A percentile compares a stretch with the other conserved stretches of the same genome.
These are phyloP conservation scores for Agriopis aurantiaria DNA, from an alignment of 2,888 invertebrate species.

Conservation along the genomic window DNA sequence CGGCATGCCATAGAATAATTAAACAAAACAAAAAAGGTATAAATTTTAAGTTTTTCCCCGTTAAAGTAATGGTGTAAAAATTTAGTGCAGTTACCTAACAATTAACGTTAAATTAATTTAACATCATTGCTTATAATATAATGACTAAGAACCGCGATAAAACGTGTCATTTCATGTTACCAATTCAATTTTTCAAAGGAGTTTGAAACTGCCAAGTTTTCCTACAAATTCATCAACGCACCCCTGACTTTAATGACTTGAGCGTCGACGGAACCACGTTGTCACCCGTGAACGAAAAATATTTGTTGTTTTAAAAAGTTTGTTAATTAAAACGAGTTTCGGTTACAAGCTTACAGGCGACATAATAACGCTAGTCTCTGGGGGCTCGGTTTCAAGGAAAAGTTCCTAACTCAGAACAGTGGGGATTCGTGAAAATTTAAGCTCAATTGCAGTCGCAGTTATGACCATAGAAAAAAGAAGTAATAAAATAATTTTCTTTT, in stretches of 20 bases:
- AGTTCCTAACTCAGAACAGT: conserved; percentile 24
- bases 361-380: conserved; percentile 55
- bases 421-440: conserved; percentile 4
- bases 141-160: too few relatives aligned
- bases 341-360: conserved; percentile 55
- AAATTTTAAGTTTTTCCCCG: too few relatives aligned
- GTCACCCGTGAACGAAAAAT: conserved; percentile 48
- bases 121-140: too few relatives aligned
- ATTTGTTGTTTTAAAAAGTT: conserved; percentile 65
- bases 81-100: too few relatives aligned
- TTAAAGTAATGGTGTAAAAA: too few relatives aligned
- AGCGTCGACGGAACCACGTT: conserved; percentile 49
- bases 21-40: not conserved
- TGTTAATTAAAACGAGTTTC: conserved; percentile 72
- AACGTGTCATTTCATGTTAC: not conserved
- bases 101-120: too few relatives aligned
- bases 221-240: conserved; percentile 39
- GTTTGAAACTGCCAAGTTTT: conserved; percentile 29
- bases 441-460: not conserved
- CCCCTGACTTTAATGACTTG: conserved; percentile 44
- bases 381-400: conserved; percentile 31
- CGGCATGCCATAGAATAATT: too few relatives aligned
- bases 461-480: not conserved
- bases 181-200: conserved; percentile 10
- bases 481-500: too few relatives aligned